Evolutionary conservation across 2,888 invertebrate species (phyloP).

Genomic region (Rhamphomyia laevipes): DNA sequence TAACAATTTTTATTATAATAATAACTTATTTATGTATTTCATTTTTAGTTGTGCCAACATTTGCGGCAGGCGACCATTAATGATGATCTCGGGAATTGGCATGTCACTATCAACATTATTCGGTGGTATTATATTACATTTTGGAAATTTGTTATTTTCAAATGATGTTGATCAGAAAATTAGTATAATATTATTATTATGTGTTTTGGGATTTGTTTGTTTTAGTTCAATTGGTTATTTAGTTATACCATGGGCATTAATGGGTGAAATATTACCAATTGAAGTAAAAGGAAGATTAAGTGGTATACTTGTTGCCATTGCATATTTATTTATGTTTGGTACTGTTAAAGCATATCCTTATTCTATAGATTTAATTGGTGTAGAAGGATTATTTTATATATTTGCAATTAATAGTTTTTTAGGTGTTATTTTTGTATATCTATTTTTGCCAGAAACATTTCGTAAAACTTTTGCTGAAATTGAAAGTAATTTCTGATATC

Average conservation of each 20-base stretch:
- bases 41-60: constrained; percentile 32
- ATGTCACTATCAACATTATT: constrained; percentile 38
- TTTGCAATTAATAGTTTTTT: constrained; percentile 38
- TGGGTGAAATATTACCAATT: constrained; percentile 26
- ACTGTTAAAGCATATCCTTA: constrained; percentile 43
- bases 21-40: too few species aligned
- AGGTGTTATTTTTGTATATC: constrained; percentile 38
- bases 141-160: constrained; percentile 9
- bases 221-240: constrained; percentile 43
- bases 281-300: constrained; percentile 40
- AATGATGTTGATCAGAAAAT: constrained; percentile 5
- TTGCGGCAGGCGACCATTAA: constrained; percentile 40
- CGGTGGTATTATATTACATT: constrained; percentile 11
- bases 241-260: constrained; percentile 48
- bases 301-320: constrained; percentile 41
- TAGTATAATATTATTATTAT: constrained; percentile 27
- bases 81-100: constrained; percentile 42
- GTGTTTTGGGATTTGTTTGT: constrained; percentile 41
- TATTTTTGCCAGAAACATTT: constrained; percentile 45
- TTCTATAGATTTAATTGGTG: constrained; percentile 32
- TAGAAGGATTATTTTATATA: constrained; percentile 39
- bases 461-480: constrained; percentile 45
- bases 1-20: too few species aligned
- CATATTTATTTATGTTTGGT: constrained; percentile 44
- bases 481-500: constrained; percentile 35